phyloP scores from a whole-genome alignment of 1,140 invertebrate species.

The Drosophila sp. region DNA sequence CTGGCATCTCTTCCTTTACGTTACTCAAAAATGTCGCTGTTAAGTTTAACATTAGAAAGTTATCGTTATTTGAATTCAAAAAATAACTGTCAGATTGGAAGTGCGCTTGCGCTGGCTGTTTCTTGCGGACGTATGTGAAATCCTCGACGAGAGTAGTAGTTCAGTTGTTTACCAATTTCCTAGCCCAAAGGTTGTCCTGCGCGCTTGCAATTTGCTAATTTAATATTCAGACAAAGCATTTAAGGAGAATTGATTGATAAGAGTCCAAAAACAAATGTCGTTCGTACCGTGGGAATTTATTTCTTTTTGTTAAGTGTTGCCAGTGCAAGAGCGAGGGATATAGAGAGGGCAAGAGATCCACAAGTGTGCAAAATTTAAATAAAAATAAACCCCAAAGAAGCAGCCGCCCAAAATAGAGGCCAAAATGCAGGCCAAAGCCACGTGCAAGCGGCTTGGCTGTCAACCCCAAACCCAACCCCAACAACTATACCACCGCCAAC shows the following conservation, averaged over 20 bases:
- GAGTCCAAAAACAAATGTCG: conserved; percentile 8
- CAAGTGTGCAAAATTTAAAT: not conserved
- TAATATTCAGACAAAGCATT: conserved; percentile 7
- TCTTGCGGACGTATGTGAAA: not conserved
- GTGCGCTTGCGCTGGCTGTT: not conserved
- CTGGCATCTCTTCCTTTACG: too few relatives aligned
- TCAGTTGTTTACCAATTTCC: conserved; percentile 48
- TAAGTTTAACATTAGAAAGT: too few relatives aligned
- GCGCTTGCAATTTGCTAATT: conserved; percentile 4
- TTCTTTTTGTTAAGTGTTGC: conserved; percentile 7
- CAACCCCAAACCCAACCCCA: not conserved
- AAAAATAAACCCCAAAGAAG: not conserved
- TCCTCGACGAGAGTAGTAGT: conserved; percentile 1
- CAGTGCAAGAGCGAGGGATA: not conserved
- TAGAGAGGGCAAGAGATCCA: not conserved
- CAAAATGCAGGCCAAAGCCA: conserved; percentile 9
- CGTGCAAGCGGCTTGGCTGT: conserved; percentile 13
- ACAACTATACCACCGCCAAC: not conserved
- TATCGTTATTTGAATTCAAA: not conserved
- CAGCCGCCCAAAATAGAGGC: conserved; percentile 6
- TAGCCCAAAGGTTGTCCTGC: conserved; percentile 33
- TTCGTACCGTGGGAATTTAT: not conserved
- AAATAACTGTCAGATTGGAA: not conserved
- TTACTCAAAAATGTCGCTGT: too few relatives aligned
- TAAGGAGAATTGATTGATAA: conserved; percentile 20